Evolutionary conservation across 2,797 vertebrate species (phyloP).

Genomic region (Poliocrania exsul): DNA sequence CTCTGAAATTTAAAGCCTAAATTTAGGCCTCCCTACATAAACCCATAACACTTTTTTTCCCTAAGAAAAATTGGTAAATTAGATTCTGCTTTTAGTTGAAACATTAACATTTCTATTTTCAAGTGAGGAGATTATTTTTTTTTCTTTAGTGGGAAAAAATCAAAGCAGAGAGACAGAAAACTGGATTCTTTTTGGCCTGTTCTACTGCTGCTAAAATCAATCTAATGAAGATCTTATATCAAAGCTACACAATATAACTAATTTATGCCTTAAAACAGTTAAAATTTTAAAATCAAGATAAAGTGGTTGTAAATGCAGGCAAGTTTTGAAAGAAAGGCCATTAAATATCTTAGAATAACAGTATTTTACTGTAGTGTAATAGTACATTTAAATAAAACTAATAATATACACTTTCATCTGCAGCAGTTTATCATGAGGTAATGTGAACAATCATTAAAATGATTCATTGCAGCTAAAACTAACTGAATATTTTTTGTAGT

Average conservation of each 20-base stretch:
- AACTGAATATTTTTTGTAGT: not conserved
- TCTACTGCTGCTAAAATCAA: not conserved
- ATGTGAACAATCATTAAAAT: not conserved
- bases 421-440: not conserved
- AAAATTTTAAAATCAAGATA: not conserved
- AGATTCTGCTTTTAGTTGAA: not conserved
- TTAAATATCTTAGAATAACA: not conserved
- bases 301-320: not conserved
- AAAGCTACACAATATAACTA: not conserved
- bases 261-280: not conserved
- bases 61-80: not conserved
- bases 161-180: not conserved
- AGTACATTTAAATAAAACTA: not conserved
- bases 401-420: not conserved
- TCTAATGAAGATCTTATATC: not conserved
- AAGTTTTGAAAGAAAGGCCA: not conserved
- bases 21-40: too few relatives aligned
- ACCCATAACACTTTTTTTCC: not conserved
- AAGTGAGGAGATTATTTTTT: rapidly evolving
- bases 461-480: not conserved
- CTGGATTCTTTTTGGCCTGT: not conserved
- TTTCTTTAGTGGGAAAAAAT: not conserved
- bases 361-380: not conserved
- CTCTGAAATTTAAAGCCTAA: too few relatives aligned
- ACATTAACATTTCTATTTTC: not conserved